Evolutionary conservation across 2,888 invertebrate species (phyloP), one percentile per base, ranked within the genome.

Genomic region (Heptascelio sp.): DNA sequence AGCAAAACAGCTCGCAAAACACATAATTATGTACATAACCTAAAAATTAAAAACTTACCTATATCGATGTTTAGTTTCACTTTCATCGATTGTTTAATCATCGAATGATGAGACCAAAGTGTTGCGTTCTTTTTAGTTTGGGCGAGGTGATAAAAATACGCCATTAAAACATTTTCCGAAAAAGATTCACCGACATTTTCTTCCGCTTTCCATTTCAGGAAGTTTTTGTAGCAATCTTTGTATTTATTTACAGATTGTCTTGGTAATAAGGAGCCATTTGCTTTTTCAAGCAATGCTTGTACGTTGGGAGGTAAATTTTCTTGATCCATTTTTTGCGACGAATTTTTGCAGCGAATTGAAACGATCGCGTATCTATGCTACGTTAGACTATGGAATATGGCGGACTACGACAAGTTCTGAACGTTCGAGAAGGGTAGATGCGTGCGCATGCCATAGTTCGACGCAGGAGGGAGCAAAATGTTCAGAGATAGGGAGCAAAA

Each of bases 51-150:
- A 51, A 55, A 64, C 73, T 73, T 73, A 73, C 73, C 73, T 30
- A 73, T 73, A 21, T 73, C 73, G 21, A 64, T 73, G 73, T 73
- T 64, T n/a, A 55, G 15, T 40, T 73, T 64, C 11, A 55, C 23
- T 64, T 73, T 73, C 43, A 73, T 53, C 43, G 64, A 46, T 53
- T 55, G 19, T 43, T 73, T 72, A 3, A 64, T 73, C 64, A 73
- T 73, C 5, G 73, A 64, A 64, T 37, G 25, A 64, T 73, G 55
- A 13, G 73, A 55, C 73, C 64, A 73, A 17, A 73, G 64, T 21
- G 73, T 73, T 9, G 73, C 25, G 17, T 64, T 64, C 43, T 64
- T 73, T 73, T 64, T 64, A 2, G 64, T 30, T 64, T 73, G 23
- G 23, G 43, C 40, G 17, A 73, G 55, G 15, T 64, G 43, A 59